Percentiles rank a stretch among this genome's conserved stretches.
Evolutionary conservation across 92 coral and sea anemone species (phyloP).

Genomic region (Porites rus): DNA sequence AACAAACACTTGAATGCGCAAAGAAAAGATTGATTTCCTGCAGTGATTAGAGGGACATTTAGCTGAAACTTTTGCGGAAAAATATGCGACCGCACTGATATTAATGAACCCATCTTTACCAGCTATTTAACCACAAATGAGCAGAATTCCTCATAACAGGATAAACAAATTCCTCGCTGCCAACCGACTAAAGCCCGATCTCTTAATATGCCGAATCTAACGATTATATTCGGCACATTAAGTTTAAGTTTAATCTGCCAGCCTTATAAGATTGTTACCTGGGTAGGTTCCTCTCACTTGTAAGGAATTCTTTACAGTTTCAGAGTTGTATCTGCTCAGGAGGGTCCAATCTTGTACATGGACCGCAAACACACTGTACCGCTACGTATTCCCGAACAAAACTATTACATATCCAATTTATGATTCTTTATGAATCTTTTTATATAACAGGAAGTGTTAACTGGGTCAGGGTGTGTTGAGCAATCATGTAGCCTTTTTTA

Average conservation of each 20-base stretch:
- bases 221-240: no score
- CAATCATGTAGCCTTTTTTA: not conserved
- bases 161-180: not conserved
- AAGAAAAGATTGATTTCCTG: not conserved
- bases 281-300: not conserved
- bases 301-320: not conserved
- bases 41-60: not conserved
- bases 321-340: not conserved
- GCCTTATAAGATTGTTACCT: not conserved
- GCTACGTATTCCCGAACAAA: not conserved
- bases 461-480: not conserved
- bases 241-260: no score
- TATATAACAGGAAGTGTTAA: slow-evolving; percentile 11
- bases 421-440: not conserved
- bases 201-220: no score
- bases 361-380: not conserved
- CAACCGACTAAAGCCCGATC: not conserved
- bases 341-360: not conserved
- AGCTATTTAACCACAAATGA: not conserved
- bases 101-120: not conserved
- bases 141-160: not conserved
- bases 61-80: not conserved
- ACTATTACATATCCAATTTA: not conserved
- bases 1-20: not conserved
- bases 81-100: not conserved